Percentiles rank a stretch among this genome's conserved stretches.
These are phyloP conservation scores for Gallinago solitaria DNA, from an alignment of 2,797 vertebrate species.

Conservation along the genomic window DNA sequence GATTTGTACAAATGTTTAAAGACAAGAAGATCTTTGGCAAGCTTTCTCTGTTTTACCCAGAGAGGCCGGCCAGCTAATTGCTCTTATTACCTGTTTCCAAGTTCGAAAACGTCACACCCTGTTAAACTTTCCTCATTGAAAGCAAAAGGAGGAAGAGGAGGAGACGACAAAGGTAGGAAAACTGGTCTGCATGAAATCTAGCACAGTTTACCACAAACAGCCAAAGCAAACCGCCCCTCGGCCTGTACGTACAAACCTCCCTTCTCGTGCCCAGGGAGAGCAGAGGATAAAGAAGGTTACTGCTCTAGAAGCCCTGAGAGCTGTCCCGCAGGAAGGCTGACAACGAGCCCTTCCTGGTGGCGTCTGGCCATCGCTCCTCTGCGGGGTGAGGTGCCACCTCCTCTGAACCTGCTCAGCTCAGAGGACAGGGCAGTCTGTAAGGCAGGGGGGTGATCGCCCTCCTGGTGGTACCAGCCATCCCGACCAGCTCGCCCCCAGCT, in stretches of 20 bases:
- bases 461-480: rapidly evolving
- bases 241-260: rapidly evolving
- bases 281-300: background rate
- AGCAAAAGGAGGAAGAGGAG: background rate
- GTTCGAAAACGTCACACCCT: background rate
- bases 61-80: slow-evolving; percentile 44
- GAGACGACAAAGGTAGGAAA: background rate
- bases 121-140: background rate
- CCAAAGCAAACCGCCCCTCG: background rate
- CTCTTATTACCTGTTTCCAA: slow-evolving; percentile 53
- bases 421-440: rapidly evolving
- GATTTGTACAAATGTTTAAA: slow-evolving; percentile 71
- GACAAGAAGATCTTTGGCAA: slow-evolving; percentile 66
- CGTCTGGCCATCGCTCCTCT: rapidly evolving
- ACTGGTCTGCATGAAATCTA: rapidly evolving
- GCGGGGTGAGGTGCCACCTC: background rate
- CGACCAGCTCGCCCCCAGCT: background rate
- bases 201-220: background rate
- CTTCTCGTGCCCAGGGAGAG: rapidly evolving
- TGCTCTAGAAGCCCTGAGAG: background rate
- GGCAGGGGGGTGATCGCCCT: background rate
- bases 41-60: slow-evolving; percentile 42
- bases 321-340: background rate
- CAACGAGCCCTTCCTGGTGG: rapidly evolving
- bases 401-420: no score